Percentiles rank a stretch among this genome's conserved stretches.
Evolutionary conservation across 2,113 vertebrate genomes (phyloP).

Genomic region (Panthera uncia): DNA sequence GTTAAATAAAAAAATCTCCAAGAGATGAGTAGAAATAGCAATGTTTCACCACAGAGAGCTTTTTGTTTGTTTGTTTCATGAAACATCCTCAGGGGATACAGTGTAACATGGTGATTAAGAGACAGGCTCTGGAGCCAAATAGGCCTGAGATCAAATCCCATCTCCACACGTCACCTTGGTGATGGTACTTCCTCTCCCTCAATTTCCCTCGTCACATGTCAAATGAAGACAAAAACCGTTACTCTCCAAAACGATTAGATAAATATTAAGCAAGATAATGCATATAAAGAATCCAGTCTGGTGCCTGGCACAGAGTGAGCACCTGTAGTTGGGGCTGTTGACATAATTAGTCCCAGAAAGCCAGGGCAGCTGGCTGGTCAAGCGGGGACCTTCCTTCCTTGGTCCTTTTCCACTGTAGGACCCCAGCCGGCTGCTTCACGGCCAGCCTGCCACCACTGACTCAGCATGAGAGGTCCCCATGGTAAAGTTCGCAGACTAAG

Average conservation of each 20-base stretch:
- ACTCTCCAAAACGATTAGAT: neutral
- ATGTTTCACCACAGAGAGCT: neutral
- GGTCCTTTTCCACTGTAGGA: neutral
- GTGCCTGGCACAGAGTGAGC: neutral
- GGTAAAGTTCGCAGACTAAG: neutral
- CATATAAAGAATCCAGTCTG: accelerated
- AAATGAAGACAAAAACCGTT: slow-evolving; percentile 20
- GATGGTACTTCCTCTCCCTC: neutral
- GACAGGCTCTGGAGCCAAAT: neutral
- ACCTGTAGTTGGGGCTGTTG: neutral
- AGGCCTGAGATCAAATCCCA: slow-evolving; percentile 1
- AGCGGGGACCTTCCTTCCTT: neutral
- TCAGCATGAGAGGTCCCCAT: neutral
- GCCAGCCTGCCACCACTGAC: neutral
- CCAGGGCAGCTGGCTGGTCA: neutral
- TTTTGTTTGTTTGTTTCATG: neutral
- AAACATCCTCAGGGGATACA: neutral
- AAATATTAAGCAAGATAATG: neutral
- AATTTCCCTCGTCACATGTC: neutral
- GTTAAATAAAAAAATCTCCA: neutral
- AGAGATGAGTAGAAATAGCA: neutral
- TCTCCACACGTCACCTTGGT: neutral
- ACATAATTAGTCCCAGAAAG: neutral
- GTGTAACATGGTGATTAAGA: neutral
- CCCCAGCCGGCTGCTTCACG: neutral